Evolutionary conservation across 2,797 vertebrate genomes (phyloP).

Genomic region (Falco concolor): DNA sequence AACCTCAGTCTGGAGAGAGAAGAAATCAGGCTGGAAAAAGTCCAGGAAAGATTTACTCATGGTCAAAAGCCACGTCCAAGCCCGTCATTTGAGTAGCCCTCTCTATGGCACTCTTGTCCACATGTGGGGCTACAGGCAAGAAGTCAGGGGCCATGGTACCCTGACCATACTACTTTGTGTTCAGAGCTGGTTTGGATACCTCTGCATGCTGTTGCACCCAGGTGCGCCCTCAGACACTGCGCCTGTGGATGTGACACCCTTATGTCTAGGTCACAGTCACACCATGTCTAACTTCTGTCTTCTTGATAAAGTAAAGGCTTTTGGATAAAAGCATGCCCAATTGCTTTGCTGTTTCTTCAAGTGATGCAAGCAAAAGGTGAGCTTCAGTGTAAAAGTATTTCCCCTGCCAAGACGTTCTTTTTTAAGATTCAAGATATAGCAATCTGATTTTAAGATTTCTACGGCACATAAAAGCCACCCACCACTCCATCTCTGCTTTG

Average conservation of each 20-base stretch:
- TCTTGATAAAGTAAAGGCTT: not conserved
- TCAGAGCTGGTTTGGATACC: not conserved
- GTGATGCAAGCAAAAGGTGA: not conserved
- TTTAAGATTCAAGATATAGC: not conserved
- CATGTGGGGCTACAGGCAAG: not conserved
- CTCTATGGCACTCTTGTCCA: rapidly evolving
- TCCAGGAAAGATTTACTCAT: not conserved
- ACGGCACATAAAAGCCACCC: not conserved
- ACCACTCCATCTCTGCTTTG: not conserved
- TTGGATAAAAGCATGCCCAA: not conserved
- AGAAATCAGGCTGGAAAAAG: not conserved
- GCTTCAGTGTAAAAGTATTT: not conserved
- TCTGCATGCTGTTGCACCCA: not conserved
- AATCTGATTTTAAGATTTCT: not conserved
- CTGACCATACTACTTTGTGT: not conserved
- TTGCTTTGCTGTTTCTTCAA: not conserved
- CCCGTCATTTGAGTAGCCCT: not conserved
- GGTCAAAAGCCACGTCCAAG: not conserved
- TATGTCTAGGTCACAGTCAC: not conserved
- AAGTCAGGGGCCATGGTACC: not conserved
- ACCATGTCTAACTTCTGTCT: not conserved
- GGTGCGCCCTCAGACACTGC: not conserved
- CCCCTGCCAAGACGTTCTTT: not conserved
- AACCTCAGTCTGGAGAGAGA: not conserved
- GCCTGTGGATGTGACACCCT: not conserved